Conservation (phyloP, 2,113 vertebrate genomes). For the Lagopus leucura region DNA sequence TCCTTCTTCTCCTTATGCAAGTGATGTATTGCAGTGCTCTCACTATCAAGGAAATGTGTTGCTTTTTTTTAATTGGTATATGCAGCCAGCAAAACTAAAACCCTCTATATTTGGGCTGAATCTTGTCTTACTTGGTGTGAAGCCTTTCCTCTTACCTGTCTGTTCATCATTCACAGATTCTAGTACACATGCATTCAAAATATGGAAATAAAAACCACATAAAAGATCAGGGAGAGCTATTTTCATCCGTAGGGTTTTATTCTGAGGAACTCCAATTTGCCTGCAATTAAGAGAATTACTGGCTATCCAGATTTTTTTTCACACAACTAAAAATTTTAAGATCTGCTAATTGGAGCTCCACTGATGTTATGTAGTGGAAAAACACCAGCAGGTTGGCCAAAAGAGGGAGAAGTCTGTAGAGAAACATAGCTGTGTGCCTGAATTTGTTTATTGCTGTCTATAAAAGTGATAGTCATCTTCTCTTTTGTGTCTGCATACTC, state of each 20-base stretch:
- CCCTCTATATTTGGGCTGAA: background rate
- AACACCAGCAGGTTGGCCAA: background rate
- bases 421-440: background rate
- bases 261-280: background rate
- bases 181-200: background rate
- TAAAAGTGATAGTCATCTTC: background rate
- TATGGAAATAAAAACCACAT: background rate
- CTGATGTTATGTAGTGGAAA: background rate
- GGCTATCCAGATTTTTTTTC: background rate
- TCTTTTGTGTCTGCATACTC: background rate
- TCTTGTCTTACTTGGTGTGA: background rate
- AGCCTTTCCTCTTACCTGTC: background rate
- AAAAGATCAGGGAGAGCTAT: background rate
- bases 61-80: rapidly evolving
- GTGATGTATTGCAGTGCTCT: background rate
- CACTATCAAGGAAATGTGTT: background rate
- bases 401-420: background rate
- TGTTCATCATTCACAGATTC: background rate
- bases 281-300: background rate
- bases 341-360: background rate
- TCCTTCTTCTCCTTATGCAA: background rate
- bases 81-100: background rate
- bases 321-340: background rate
- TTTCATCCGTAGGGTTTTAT: background rate
- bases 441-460: background rate